These are phyloP conservation scores for Maniola jurtina DNA, from an alignment of 1,140 invertebrate species.

Conservation along the genomic window DNA sequence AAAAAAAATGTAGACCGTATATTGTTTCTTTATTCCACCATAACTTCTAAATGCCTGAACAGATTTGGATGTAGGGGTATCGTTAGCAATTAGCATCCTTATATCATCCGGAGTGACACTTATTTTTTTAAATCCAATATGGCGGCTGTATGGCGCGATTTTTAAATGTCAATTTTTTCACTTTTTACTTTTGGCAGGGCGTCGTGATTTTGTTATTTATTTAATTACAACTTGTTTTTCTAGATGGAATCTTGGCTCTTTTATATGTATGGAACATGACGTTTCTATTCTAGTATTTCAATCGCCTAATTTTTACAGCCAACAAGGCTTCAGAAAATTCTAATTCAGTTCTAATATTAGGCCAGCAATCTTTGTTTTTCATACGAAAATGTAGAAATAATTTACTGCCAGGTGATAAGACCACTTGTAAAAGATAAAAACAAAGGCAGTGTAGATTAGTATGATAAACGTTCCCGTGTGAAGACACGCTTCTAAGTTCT, in stretches of 20 bases:
- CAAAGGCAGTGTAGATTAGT: slow-evolving; percentile 56
- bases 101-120: no score
- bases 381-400: slow-evolving; percentile 53
- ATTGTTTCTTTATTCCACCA: no score
- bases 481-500: slow-evolving; percentile 44
- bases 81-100: no score
- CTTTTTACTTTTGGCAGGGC: no score
- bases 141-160: no score
- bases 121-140: no score
- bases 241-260: neutral
- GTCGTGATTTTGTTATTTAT: no score
- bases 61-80: no score
- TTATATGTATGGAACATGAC: neutral
- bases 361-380: slow-evolving; percentile 43
- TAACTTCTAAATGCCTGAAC: no score
- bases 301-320: slow-evolving; percentile 10
- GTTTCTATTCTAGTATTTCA: slow-evolving; percentile 48
- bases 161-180: no score
- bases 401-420: slow-evolving; percentile 61
- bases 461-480: slow-evolving; percentile 45
- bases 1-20: no score
- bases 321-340: slow-evolving; percentile 39
- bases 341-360: slow-evolving; percentile 32
- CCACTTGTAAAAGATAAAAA: slow-evolving; percentile 51
- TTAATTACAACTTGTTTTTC: no score